Base-by-base conservation (phyloP, 1,140 invertebrate species). In the Bathynomus jamesi region DNA sequence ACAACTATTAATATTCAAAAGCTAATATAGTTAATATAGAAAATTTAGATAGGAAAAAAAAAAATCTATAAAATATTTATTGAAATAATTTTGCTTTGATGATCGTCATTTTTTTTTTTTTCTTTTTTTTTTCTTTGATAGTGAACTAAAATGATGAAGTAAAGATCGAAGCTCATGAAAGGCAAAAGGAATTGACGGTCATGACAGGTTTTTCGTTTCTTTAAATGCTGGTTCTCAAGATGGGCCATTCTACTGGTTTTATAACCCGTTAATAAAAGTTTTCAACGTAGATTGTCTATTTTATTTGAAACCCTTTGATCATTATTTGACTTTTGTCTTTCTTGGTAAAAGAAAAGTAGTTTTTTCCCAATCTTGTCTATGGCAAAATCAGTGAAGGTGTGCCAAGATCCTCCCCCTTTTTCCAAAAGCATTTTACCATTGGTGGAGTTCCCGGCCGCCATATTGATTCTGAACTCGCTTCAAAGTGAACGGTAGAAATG, bases 261-360 rank as follows among this genome's bases (percentile, higher is more conserved):
- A 53, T 53, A 53, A 53, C 40, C 40, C 40, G 40, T 53, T 53
- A 53, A 53, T 53, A 53, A 53, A 53, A 53, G 40, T 53, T 53
- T 53, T 53, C 11, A 53, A 53, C 40, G 40, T 53, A 53, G 40
- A 53, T 53, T 21, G 21, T 53, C 40, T 53, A 53, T 53, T 53
- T 53, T 53, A 53, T 53, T 53, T 53, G 40, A 53, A 53, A 53
- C 40, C 40, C 40, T 53, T 53, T 53, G 40, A 53, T 53, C 40
- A 53, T 53, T 53, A 53, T 53, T 53, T 21, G 21, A 53, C 21
- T 11, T 53, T 53, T 21, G 40, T 11, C 40, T 11, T 17, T 17
- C 40, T 17, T 53, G 40, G 40, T 53, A 53, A 21, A 21, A 53
- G 5, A 53, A 21, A 53, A 53, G 40, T 53, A 53, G 40, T 53